A percentile compares a stretch with the other conserved stretches of the same genome.
phyloP scores from a whole-genome alignment of 2,797 vertebrate genomes.

The Pachyuromys duprasi region DNA sequence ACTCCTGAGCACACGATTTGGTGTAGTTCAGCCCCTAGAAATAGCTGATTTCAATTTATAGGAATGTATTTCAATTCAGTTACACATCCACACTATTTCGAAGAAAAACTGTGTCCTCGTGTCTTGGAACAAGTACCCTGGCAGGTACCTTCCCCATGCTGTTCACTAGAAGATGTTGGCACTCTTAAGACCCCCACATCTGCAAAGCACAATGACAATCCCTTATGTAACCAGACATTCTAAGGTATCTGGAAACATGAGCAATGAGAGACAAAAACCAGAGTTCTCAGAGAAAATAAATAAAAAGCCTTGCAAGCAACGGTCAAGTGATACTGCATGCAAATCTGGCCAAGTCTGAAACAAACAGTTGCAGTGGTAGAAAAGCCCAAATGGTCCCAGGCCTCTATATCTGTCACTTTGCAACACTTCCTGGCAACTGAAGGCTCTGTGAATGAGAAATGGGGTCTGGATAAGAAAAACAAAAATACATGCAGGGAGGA shows the following conservation, averaged over 20 bases:
- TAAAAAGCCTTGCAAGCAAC: background rate
- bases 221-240: constrained; percentile 74
- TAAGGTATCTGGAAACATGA: constrained; percentile 29
- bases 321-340: background rate
- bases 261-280: background rate
- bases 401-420: background rate
- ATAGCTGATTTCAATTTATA: constrained; percentile 2
- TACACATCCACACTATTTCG: background rate
- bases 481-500: background rate
- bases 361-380: background rate
- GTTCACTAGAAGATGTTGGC: background rate
- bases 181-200: constrained; percentile 5
- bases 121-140: background rate
- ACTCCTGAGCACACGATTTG: constrained; percentile 60
- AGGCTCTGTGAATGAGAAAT: background rate
- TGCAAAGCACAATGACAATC: background rate
- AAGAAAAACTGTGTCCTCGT: background rate
- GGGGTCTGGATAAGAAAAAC: background rate
- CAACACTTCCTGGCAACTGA: background rate
- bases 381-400: background rate
- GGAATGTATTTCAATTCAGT: background rate
- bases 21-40: constrained; percentile 24
- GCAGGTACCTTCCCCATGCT: background rate
- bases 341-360: background rate
- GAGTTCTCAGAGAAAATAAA: constrained; percentile 50